Evolutionary conservation across 2,888 invertebrate species (phyloP).

Genomic region (Lagria hirta): DNA sequence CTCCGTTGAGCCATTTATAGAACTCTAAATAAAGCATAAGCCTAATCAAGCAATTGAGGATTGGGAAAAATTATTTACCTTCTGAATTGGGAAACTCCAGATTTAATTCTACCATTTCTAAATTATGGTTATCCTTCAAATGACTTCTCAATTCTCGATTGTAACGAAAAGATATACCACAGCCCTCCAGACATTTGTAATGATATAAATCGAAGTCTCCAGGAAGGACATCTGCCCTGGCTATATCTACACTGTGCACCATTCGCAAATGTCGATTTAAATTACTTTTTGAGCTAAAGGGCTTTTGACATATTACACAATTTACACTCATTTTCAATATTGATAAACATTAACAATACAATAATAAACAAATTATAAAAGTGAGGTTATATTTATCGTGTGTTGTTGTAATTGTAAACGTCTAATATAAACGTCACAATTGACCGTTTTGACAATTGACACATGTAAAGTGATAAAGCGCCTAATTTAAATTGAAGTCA

Average conservation of each 20-base stretch:
- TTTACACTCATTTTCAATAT: constrained; percentile 10
- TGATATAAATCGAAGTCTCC: constrained; percentile 19
- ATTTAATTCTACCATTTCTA: constrained; percentile 19
- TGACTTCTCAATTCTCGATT: constrained; percentile 22
- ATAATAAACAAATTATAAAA: not conserved
- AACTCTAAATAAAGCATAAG: too few species aligned
- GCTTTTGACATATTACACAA: constrained; percentile 11
- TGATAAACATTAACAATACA: not conserved
- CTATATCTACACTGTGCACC: constrained; percentile 17
- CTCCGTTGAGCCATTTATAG: constrained; percentile 21
- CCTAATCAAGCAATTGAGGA: constrained; percentile 1
- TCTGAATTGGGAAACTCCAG: constrained; percentile 21
- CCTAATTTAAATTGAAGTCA: constrained; percentile 20
- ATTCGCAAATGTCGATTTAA: constrained; percentile 20
- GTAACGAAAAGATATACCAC: constrained; percentile 22
- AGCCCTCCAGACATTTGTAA: constrained; percentile 26
- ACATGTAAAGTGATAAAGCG: constrained; percentile 11
- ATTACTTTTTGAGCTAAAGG: constrained; percentile 19
- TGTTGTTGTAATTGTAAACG: not conserved
- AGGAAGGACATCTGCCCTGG: constrained; percentile 17
- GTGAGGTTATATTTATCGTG: not conserved
- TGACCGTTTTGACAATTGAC: not conserved
- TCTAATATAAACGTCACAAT: not conserved
- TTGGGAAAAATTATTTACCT: constrained; percentile 18
- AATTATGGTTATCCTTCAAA: constrained; percentile 7